A percentile compares a stretch with the other conserved stretches of the same genome.
phyloP scores from a whole-genome alignment of 2,888 invertebrate genomes.

The Pachliopta kotzebuea region DNA sequence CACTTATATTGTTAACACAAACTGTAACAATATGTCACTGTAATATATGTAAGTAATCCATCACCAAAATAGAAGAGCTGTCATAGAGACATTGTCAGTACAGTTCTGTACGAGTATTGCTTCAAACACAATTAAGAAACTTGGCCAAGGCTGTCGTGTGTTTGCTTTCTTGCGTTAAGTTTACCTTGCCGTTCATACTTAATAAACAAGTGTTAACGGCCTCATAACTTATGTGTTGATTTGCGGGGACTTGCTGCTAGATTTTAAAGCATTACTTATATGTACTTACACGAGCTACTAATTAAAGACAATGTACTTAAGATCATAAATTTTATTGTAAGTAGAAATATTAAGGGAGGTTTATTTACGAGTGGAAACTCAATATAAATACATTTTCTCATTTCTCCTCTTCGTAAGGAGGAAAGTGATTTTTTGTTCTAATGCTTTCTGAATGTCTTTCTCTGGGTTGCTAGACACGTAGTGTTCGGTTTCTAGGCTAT shows the following conservation, averaged over 20 bases:
- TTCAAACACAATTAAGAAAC: slow-evolving; percentile 25
- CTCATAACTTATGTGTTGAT: slow-evolving; percentile 11
- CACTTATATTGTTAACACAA: too few species aligned
- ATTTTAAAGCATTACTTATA: background rate
- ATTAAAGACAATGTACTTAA: background rate
- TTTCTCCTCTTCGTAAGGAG: background rate
- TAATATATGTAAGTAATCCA: background rate
- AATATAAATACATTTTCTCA: too few species aligned
- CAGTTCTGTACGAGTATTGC: slow-evolving; percentile 11
- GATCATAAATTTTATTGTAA: too few species aligned
- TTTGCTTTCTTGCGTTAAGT: slow-evolving; percentile 25
- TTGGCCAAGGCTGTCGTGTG: slow-evolving; percentile 26
- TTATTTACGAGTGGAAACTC: too few species aligned
- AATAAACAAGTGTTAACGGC: slow-evolving; percentile 19
- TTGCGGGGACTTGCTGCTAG: background rate
- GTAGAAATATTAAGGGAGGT: too few species aligned
- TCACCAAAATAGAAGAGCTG: background rate
- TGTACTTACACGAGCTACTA: background rate
- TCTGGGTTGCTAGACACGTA: too few species aligned
- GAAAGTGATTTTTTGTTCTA: too few species aligned
- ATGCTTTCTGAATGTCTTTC: too few species aligned
- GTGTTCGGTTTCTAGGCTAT: background rate
- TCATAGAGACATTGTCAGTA: background rate
- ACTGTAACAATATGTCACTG: too few species aligned
- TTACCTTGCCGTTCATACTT: slow-evolving; percentile 21